Evolutionary conservation across 2,888 invertebrate genomes (phyloP), one percentile per base, ranked within the genome.

Genomic region (Temnothorax rugatulus): DNA sequence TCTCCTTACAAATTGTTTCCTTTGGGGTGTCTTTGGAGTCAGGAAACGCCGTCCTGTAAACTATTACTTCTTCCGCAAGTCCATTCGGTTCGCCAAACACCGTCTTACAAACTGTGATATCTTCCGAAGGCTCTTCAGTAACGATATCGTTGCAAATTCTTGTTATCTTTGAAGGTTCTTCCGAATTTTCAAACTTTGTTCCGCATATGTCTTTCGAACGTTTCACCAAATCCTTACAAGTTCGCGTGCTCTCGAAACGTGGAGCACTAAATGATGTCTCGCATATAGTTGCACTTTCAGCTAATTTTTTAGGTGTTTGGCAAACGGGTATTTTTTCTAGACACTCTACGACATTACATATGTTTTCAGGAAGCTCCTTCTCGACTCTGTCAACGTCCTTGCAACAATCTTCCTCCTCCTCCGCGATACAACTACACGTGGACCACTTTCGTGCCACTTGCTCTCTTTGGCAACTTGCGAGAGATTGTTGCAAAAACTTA

Each of bases 331-430:
- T 44, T n/a, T 54, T 54, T 69, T 69, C 29, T 13, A 15, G 5
- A 21, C 52, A 29, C 13, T 38, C 50, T 21, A 1, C n/a, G 18
- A 13, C 41, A 15, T 63, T 47, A 25, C 29, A 25, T 5, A 18
- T 8, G 41, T 50, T 59, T 47, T 38, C 79, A 7, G 41, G 3
- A 29, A 54, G 25, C 41, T 47, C 34, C 15, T 18, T 34, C 4
- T 25, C 29, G 4, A 50, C 50, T 15, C 9, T 38, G 11, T 54
- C 44, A 8, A 44, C 0, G 41, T 5, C 29, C 1, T n/a, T 25
- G 44, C 57, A 79, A 11, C 34, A 41, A 71, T 86, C 86, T 9
- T 91, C 89, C 1, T 88, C 86, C 21, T 92, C 90, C 21, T 92
- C 90, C 0, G 76, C 73, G 41, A 91, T 87, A 21, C 90, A 88